Evolutionary conservation across 2,113 vertebrate genomes (phyloP), one percentile per base, ranked within the genome.

Genomic region (Rattus rattus): DNA sequence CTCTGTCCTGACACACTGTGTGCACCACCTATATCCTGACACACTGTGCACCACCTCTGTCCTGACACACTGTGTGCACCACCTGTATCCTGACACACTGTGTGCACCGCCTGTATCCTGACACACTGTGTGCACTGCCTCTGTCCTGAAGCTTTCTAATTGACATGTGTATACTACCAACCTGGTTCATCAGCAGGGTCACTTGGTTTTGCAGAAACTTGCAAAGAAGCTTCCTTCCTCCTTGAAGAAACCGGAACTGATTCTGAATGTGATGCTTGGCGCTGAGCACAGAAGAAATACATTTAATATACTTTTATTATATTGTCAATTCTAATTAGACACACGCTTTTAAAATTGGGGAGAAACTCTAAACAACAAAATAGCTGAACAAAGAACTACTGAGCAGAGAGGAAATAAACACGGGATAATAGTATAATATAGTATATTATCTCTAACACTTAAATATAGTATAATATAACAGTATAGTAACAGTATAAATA

Each of bases 151-250:
- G 79, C 30, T 91, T 93, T 90, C 59, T 69, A 49, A 94, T 47
- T 17, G 69, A 10, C 69, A 14, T 16, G 65, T 39, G 0, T 56
- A 61, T 5, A 1, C 1, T 39, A 98, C 98, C 49, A 93, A 99
- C 98, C 98, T 98, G 93, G 97, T 88, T 19, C 92, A 65, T 1
- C 95, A 43, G 65, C 75, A 85, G 39, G 0, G 92, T 94, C 77
- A 11, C 33, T 49, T 8, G 39, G 19, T 70, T 97, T 95, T 63
- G 59, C 7, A 85, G 7, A 0, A 11, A 81, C 77, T 5, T 65
- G 56, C 2, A 65, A 11, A 85, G 59, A 7, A 84, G 0, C 1
- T 87, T 89, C n/a, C 91, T 61, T 95, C 76, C 95, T 90, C 87
- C 87, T 81, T 90, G 92, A 98, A 13, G 79, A 94, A 77, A 72